phyloP scores from a whole-genome alignment of 2,113 vertebrate genomes.

The Daubentonia madagascariensis region DNA sequence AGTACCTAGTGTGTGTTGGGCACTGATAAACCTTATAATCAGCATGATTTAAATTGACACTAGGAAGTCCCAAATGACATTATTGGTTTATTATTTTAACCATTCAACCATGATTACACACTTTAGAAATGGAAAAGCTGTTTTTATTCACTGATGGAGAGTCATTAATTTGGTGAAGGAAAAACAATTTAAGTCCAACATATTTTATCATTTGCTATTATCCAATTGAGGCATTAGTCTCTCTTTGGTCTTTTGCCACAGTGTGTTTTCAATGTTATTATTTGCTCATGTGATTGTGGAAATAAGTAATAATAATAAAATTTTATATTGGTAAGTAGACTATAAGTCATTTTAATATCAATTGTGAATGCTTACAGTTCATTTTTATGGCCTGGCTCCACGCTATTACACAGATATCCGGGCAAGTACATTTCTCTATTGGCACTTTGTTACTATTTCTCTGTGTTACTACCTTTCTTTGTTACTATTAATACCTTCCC shows the following conservation, averaged over 20 bases:
- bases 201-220: conserved; percentile 63
- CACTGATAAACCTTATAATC: conserved; percentile 65
- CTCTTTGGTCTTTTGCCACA: conserved; percentile 52
- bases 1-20: conserved; percentile 28
- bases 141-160: conserved; percentile 52
- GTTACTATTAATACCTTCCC: background rate
- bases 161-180: conserved; percentile 67
- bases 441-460: background rate
- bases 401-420: background rate
- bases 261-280: conserved; percentile 38
- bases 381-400: background rate
- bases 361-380: conserved; percentile 22
- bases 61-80: conserved; percentile 49
- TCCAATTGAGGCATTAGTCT: conserved; percentile 33
- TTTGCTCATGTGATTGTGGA: conserved; percentile 44
- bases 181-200: conserved; percentile 59
- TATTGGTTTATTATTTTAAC: conserved; percentile 60
- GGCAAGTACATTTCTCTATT: background rate
- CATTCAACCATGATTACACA: conserved; percentile 36
- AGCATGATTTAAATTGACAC: conserved; percentile 66
- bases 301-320: conserved; percentile 57
- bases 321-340: conserved; percentile 31
- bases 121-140: conserved; percentile 49
- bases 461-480: background rate
- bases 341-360: conserved; percentile 50